Percentiles rank a stretch among this genome's conserved stretches.
Conservation (phyloP, 2,888 invertebrate species). For the Campaea margaritaria region DNA sequence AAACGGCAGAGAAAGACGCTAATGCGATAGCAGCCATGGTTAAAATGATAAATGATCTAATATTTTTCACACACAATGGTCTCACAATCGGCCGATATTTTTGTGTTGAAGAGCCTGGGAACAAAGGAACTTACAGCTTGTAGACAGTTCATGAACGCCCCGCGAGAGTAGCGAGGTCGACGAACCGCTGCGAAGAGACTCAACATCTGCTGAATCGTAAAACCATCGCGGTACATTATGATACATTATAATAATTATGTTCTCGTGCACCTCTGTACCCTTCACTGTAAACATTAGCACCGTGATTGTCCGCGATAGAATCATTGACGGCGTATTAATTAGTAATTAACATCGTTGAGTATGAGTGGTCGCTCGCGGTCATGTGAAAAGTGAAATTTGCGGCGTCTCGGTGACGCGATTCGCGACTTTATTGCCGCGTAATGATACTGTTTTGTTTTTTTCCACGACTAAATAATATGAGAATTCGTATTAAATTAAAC, state of each 20-base stretch:
- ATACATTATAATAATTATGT: neutral
- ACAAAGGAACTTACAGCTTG: conserved; percentile 35
- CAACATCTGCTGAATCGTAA: conserved; percentile 22
- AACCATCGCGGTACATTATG: neutral
- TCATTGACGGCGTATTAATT: conserved; percentile 31
- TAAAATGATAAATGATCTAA: conserved; percentile 30
- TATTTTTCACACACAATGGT: conserved; percentile 26
- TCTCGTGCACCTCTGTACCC: neutral
- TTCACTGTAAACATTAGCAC: conserved; percentile 1
- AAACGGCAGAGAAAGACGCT: neutral
- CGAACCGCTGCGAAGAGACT: conserved; percentile 33
- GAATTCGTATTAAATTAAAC: too few relatives aligned
- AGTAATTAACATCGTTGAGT: conserved; percentile 41
- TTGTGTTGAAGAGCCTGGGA: conserved; percentile 24
- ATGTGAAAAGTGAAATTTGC: conserved; percentile 46
- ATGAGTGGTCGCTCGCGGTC: conserved; percentile 34
- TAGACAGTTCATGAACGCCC: conserved; percentile 31
- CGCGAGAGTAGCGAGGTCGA: conserved; percentile 32
- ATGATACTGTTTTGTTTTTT: conserved; percentile 3
- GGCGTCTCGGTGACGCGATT: conserved; percentile 21
- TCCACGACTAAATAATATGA: too few relatives aligned
- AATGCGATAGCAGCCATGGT: conserved; percentile 9
- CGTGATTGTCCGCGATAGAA: conserved; percentile 7
- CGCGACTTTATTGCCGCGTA: conserved; percentile 18
- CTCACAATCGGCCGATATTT: conserved; percentile 32